These are phyloP conservation scores for Garra rufa DNA, from an alignment of 2,113 vertebrate genomes.

Conservation along the genomic window DNA sequence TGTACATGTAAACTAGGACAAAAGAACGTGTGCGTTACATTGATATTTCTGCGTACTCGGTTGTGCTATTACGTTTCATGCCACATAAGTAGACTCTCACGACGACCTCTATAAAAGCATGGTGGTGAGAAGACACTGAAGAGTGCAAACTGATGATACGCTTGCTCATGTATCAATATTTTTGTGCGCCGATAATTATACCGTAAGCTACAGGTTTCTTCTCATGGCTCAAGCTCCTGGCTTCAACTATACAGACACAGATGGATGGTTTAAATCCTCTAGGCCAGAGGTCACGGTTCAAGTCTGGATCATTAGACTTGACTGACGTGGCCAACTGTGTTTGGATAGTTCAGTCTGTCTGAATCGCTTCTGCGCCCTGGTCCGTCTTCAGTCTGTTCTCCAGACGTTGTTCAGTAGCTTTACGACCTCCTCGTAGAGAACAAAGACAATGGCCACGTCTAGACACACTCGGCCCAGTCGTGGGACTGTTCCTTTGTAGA, in stretches of 20 bases:
- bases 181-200: constrained; percentile 39
- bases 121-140: constrained; percentile 67
- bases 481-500: constrained; percentile 80
- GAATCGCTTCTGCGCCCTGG: background rate
- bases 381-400: constrained; percentile 71
- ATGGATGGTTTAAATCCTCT: constrained; percentile 33
- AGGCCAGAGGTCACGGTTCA: constrained; percentile 40
- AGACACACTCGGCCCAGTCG: constrained; percentile 73
- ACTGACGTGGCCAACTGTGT: constrained; percentile 49
- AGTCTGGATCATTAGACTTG: constrained; percentile 32
- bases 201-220: constrained; percentile 13
- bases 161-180: constrained; percentile 15
- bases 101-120: constrained; percentile 52
- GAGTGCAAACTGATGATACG: constrained; percentile 48
- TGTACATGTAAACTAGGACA: constrained; percentile 1
- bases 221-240: constrained; percentile 4
- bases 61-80: constrained; percentile 1
- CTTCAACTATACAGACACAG: constrained; percentile 45
- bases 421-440: constrained; percentile 79
- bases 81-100: constrained; percentile 5
- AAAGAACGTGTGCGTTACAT: background rate
- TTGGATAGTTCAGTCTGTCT: constrained; percentile 34
- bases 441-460: constrained; percentile 78
- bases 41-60: background rate
- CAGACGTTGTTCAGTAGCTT: constrained; percentile 76